Evolutionary conservation across 2,888 invertebrate species (phyloP).

Genomic region (Alsophila aescularia): DNA sequence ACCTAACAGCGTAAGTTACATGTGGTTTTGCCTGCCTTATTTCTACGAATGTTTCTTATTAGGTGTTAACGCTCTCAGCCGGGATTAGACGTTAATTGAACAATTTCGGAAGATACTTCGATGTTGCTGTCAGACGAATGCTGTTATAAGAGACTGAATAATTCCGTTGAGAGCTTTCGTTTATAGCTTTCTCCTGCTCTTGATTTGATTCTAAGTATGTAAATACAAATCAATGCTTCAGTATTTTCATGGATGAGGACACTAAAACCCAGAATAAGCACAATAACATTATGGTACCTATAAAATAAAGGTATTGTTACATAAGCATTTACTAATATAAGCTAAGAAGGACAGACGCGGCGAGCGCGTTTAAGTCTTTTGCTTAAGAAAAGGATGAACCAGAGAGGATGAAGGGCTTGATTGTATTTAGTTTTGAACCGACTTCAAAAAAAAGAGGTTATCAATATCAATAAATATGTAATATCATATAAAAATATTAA

Average conservation of each 20-base stretch:
- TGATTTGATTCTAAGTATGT: no score
- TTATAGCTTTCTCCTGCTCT: background rate
- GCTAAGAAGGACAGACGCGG: background rate
- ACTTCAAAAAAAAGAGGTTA: no score
- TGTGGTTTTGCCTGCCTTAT: slow-evolving; percentile 62
- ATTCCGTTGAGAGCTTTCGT: background rate
- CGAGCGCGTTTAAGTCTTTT: slow-evolving; percentile 20
- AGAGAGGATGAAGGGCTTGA: no score
- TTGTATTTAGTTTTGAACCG: no score
- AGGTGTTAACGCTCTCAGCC: slow-evolving; percentile 62
- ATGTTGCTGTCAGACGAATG: background rate
- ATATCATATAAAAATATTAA: no score
- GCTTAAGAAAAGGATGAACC: background rate
- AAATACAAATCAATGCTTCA: no score
- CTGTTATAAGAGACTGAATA: background rate
- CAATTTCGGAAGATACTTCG: slow-evolving; percentile 30
- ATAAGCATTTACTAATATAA: background rate
- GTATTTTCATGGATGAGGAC: no score
- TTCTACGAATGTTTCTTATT: slow-evolving; percentile 60
- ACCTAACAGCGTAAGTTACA: slow-evolving; percentile 65
- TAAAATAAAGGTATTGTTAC: background rate
- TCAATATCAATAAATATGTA: no score
- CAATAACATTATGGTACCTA: no score
- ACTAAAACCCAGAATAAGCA: no score
- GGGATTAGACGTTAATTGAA: slow-evolving; percentile 63